phyloP scores from a whole-genome alignment of 2,797 vertebrate genomes.

The Leptodactylus fallax region DNA sequence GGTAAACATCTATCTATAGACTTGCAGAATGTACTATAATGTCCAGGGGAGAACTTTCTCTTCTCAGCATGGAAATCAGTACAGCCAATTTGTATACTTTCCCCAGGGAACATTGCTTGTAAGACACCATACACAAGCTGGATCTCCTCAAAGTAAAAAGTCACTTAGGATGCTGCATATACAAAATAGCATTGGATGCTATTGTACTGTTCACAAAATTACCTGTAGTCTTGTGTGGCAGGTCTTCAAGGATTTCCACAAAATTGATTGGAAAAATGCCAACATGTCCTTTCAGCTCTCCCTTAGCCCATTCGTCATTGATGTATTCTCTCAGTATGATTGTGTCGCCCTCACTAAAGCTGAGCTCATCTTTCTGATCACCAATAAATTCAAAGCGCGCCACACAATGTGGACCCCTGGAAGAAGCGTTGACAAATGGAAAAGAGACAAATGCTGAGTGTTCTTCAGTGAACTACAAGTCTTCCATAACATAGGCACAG shows the following conservation, averaged over 20 bases:
- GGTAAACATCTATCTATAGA: not conserved
- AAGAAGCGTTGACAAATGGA: conserved; percentile 38
- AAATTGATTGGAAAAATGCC: conserved; percentile 94
- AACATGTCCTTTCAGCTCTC: conserved; percentile 75
- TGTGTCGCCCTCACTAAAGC: conserved; percentile 90
- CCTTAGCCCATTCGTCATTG: conserved; percentile 91
- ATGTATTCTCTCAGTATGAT: conserved; percentile 87
- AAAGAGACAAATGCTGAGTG: no score
- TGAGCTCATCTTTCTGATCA: conserved; percentile 87
- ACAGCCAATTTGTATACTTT: no score
- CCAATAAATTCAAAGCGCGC: conserved; percentile 92
- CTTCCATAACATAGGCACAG: no score
- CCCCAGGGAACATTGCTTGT: no score
- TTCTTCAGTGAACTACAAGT: not conserved
- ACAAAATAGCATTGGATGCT: not conserved
- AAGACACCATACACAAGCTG: no score
- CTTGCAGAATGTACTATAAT: not conserved
- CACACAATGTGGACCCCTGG: conserved; percentile 84
- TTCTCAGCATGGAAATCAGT: no score
- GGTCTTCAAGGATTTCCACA: conserved; percentile 89
- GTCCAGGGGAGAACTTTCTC: not conserved
- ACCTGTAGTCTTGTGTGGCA: conserved; percentile 77
- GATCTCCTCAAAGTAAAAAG: no score
- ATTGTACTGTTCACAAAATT: conserved; percentile 50
- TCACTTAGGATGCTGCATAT: not conserved